These are phyloP conservation scores for Chaetura pelagica DNA, from an alignment of 2,113 vertebrate genomes.

Conservation along the genomic window DNA sequence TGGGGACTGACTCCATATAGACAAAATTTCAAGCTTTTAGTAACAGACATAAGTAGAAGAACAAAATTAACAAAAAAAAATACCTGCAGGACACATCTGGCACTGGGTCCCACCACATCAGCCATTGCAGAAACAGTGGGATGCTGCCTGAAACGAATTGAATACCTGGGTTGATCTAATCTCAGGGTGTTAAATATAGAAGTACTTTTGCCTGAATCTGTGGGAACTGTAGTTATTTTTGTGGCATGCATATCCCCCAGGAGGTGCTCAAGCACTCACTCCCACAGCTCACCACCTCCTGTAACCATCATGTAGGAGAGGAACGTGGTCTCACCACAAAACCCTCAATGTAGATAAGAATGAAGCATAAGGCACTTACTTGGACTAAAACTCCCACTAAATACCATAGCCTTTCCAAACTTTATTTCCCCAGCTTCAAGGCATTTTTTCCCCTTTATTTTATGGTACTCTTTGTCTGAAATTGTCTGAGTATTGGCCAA, in stretches of 20 bases:
- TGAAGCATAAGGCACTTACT: neutral
- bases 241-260: neutral
- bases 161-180: neutral
- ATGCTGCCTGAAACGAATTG: neutral
- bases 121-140: neutral
- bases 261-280: neutral
- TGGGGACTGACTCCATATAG: neutral
- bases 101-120: neutral
- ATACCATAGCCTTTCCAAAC: slow-evolving; percentile 10
- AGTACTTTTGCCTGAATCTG: neutral
- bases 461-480: neutral
- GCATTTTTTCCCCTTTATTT: neutral
- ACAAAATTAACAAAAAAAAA: neutral
- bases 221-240: neutral
- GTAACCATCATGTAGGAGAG: neutral
- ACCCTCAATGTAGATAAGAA: neutral
- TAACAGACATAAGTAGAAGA: neutral
- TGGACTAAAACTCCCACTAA: slow-evolving; percentile 14
- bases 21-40: neutral
- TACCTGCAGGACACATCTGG: neutral
- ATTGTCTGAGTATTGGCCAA: neutral
- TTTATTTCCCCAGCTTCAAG: neutral
- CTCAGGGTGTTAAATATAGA: neutral
- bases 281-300: neutral
- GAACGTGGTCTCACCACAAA: neutral